Evolutionary conservation across 2,113 vertebrate species (phyloP), one percentile per base, ranked within the genome.

Genomic region (Crotalus horridus): DNA sequence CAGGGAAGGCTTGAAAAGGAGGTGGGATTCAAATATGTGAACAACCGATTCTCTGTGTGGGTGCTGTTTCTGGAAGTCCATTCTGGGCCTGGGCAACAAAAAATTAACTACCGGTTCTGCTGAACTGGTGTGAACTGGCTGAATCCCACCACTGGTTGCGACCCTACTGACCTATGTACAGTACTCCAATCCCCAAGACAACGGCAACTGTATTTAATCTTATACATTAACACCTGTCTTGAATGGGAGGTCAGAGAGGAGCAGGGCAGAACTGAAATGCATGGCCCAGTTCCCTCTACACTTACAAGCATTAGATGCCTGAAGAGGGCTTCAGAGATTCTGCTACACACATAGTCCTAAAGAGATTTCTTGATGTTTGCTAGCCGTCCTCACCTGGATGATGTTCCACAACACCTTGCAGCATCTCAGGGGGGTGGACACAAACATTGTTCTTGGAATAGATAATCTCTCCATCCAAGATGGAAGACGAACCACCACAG

Each of bases 361-460:
- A 23, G 61, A 90, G 43, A 3, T 39, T 74, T 48, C 43, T n/a
- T 21, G 61, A 61, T 6, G 74, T 10, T 85, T 90, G 87, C 90
- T 90, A 21, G 11, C 15, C 0, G 0, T 59, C 11, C 6, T 97
- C 92, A 99, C 99, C 99, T 98, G 99, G 99, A 91, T 99, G 98
- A 95, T 99, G 99, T 95, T 99, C 98, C 5, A 98, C 98, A 10
- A 98, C 93, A 93, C 98, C 98, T 1, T 98, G 99, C 91, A 99
- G 97, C 89, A 98, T 98, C 97, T 99, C 99, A 0, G 98, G 97
- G 0, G 99, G 99, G 93, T 99, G 99, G 81, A 99, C 99, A 0
- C 99, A 99, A 92, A 99, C 98, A 96, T 99, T 99, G 97, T 99
- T 99, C 97, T 99, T 99, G 85, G 99, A 99, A 97, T 98, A 99